These are phyloP conservation scores for Pollimyrus isidori DNA, from an alignment of 2,113 vertebrate species.

Conservation along the genomic window DNA sequence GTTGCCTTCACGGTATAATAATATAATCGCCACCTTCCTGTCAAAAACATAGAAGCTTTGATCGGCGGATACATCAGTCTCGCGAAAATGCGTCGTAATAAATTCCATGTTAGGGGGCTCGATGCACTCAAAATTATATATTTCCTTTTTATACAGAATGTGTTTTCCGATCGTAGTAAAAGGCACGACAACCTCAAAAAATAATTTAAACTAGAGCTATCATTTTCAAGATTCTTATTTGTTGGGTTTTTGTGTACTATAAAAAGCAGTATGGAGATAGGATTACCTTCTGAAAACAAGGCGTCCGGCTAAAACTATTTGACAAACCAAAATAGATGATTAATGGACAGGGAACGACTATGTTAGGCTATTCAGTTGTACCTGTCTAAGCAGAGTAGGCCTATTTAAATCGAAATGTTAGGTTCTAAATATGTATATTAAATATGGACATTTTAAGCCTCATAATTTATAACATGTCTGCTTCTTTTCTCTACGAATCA, in stretches of 20 bases:
- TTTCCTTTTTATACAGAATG: neutral
- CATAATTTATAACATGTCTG: neutral
- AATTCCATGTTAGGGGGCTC: neutral
- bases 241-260: neutral
- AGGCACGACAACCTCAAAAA: neutral
- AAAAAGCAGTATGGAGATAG: neutral
- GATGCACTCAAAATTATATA: neutral
- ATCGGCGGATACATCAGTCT: neutral
- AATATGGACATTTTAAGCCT: neutral
- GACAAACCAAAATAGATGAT: neutral
- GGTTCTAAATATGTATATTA: neutral
- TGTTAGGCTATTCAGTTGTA: neutral
- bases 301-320: neutral
- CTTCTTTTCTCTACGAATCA: neutral
- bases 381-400: neutral
- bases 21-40: conserved; percentile 14
- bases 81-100: neutral
- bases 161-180: neutral
- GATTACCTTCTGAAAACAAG: neutral
- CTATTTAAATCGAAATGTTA: neutral
- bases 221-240: neutral
- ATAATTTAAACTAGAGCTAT: neutral
- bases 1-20: conserved; percentile 18
- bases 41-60: neutral
- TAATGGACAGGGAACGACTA: neutral